A percentile compares a stretch with the other conserved stretches of the same genome.
These are phyloP conservation scores for Gastrophryne carolinensis DNA, from an alignment of 2,797 vertebrate species.

Conservation along the genomic window DNA sequence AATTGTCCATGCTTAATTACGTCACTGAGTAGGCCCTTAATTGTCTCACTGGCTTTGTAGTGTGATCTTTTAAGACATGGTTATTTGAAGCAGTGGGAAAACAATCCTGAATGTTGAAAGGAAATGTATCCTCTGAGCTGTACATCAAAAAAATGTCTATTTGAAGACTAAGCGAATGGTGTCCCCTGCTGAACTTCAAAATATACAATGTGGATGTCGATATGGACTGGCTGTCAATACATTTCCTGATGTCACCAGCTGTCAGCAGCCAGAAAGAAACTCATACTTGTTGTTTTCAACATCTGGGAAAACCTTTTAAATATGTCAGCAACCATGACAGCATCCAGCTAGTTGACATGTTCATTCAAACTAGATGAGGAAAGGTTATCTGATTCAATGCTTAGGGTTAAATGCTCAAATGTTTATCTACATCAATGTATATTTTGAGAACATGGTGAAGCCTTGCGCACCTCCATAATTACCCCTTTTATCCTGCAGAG, in stretches of 20 bases:
- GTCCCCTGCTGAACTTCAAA: constrained; percentile 40
- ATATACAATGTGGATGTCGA: constrained; percentile 13
- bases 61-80: constrained; percentile 16
- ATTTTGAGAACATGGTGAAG: too few relatives aligned
- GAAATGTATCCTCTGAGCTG: constrained; percentile 17
- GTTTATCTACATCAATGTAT: too few relatives aligned
- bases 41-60: constrained; percentile 23
- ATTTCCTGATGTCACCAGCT: background rate
- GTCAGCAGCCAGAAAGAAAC: background rate
- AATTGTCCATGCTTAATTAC: constrained; percentile 13
- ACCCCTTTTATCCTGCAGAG: too few relatives aligned
- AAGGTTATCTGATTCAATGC: too few relatives aligned
- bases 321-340: background rate
- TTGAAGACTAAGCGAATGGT: constrained; percentile 17
- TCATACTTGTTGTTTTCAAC: background rate
- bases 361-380: too few relatives aligned
- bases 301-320: background rate
- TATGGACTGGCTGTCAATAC: background rate
- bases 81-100: constrained; percentile 25
- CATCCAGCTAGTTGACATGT: background rate
- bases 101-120: constrained; percentile 32
- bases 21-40: constrained; percentile 18
- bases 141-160: constrained; percentile 39
- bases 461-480: too few relatives aligned
- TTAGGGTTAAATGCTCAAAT: too few relatives aligned